Base-by-base conservation (phyloP, 2,888 invertebrate species). In the Drosophila suboccidentalis region DNA sequence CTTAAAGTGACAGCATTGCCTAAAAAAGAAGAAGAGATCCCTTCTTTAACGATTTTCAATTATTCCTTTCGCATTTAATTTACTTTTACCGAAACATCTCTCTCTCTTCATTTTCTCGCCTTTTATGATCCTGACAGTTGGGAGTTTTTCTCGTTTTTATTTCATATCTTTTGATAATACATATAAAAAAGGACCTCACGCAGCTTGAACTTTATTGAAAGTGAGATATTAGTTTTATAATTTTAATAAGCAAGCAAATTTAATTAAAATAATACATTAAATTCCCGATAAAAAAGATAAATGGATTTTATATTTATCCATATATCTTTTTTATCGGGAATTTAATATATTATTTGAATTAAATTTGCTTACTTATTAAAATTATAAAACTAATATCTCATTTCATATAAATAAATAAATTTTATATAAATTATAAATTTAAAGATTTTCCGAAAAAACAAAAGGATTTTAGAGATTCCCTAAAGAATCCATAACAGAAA, bases 1-100 rank as follows among this genome's bases (percentile, higher is more conserved):
- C 32, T n/a, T 22, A 55, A 55, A 34, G 55, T 79, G 67, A 62
- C 79, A 71, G 66, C 71, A 22, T 71, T 66, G n/a, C 36, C 34
- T 29, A n/a, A 38, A 38, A 58, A 43, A 57, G 66, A 2, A n/a
- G n/a, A 22, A 5, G 22, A 22, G 26, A 75, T 77, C 55, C 55
- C 41, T 51, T 60, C 29, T 72, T 64, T 59, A 58, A 61, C 49
- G 57, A 67, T 54, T 75, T 59, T 57, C 74, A 64, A 58, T 78
- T 38, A 66, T 72, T 38, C 36, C 39, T 43, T 58, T 62, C 43
- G 50, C 63, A 71, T 75, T 72, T 34, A 57, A 71, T 63, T 51
- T 41, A 46, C 15, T 34, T 15, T 32, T 36, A 32, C 3, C 29
- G 4, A 49, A n/a, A 59, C 58, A 32, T 32, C 47, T 57, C 10